Base-by-base conservation (phyloP, 2,888 invertebrate genomes). In the Temnothorax unifasciatus region DNA sequence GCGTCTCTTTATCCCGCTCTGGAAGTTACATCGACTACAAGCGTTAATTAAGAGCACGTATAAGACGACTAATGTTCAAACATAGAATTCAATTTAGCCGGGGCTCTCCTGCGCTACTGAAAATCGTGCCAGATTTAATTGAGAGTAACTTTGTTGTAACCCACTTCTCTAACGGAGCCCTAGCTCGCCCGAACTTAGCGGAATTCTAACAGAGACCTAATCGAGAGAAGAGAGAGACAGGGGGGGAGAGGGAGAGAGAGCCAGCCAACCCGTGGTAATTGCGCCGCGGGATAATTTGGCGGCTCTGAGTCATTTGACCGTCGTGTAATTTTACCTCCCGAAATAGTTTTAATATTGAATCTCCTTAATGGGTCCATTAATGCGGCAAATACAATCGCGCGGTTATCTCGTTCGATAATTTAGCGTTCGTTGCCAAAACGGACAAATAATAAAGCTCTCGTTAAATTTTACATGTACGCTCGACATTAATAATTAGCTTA, bases 71-170 rank as follows among this genome's bases (percentile, higher is more conserved):
- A 81, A 81, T 73, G 79, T 59, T 81, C 73, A 81, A 81, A 81
- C 79, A 61, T 81, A 73, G 71, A 73, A 81, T 81, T 81, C 79
- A 81, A 81, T 81, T 81, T 81, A 73, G 79, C 64, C 38, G 64
- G 18, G 25, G 64, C 59, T 71, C 59, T 71, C 59, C 54, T 0
- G 74, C 64, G 18, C 76, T 59, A 47, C 59, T 79, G 79, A 79
- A 81, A 81, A 81, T 81, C 79, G 79, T 81, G 79, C 79, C 59
- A 81, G 79, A 81, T 81, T 81, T 81, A 81, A 81, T 81, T 73
- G 79, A 73, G 79, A 81, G 79, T 81, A 81, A 81, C 79, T 81
- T 81, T 81, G 79, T 81, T 81, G 79, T 73, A 81, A 81, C 79
- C 79, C 73, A 81, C 71, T 81, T 81, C 73, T 73, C 79, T 73